Conservation (phyloP, 2,888 invertebrate species). For the Liodrosophila aerea region DNA sequence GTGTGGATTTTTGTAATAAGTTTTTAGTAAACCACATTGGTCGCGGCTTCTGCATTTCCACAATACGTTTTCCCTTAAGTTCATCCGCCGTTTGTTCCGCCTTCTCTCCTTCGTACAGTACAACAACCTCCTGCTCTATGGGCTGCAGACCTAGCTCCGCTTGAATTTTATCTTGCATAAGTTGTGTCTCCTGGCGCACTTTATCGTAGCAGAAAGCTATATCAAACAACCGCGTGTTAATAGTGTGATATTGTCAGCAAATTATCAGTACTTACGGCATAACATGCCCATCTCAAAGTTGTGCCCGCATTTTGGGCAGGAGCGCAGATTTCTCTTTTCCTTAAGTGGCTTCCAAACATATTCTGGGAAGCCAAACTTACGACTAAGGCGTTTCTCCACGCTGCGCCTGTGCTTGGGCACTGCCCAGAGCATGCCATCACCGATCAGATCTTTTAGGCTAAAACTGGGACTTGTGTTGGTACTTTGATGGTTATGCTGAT, state of each 20-base stretch:
- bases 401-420: slow-evolving; percentile 84
- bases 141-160: slow-evolving; percentile 87
- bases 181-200: slow-evolving; percentile 90
- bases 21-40: slow-evolving; percentile 95
- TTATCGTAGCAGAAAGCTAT: slow-evolving; percentile 92
- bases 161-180: slow-evolving; percentile 90
- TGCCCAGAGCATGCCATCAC: slow-evolving; percentile 88
- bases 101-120: slow-evolving; percentile 92
- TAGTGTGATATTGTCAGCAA: too few relatives aligned
- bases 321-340: slow-evolving; percentile 88
- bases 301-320: slow-evolving; percentile 92
- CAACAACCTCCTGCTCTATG: slow-evolving; percentile 92
- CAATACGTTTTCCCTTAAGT: slow-evolving; percentile 88
- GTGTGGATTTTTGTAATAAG: slow-evolving; percentile 90
- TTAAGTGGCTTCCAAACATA: slow-evolving; percentile 87
- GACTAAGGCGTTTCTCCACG: slow-evolving; percentile 87
- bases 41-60: slow-evolving; percentile 92
- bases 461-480: slow-evolving; percentile 64
- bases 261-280: slow-evolving; percentile 87
- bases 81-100: slow-evolving; percentile 85
- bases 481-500: slow-evolving; percentile 24
- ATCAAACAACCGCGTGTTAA: too few relatives aligned
- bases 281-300: slow-evolving; percentile 90
- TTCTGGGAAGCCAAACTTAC: slow-evolving; percentile 88
- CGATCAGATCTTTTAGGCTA: slow-evolving; percentile 86